phyloP scores from a whole-genome alignment of 30 jellyfish, hydroid and myxozoan species.

The Cassiopea xamachana region DNA sequence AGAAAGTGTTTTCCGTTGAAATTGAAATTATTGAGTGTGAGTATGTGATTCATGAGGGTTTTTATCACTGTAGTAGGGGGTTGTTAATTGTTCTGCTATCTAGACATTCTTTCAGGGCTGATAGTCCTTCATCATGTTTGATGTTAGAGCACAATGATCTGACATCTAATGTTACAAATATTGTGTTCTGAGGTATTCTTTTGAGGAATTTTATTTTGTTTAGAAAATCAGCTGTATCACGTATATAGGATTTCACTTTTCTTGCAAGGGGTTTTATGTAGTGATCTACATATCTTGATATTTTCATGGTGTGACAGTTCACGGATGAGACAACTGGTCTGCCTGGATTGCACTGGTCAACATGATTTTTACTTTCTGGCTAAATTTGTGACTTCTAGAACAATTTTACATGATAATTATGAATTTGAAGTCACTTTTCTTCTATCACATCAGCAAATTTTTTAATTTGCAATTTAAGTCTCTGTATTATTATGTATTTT shows the following conservation, averaged over 20 bases:
- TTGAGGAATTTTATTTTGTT: background rate
- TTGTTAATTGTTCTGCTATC: background rate
- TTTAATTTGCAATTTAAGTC: too few species aligned
- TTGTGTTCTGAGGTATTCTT: slow-evolving; percentile 11
- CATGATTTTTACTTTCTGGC: too few species aligned
- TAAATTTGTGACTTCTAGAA: too few species aligned
- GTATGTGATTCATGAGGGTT: background rate
- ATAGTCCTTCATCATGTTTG: slow-evolving; percentile 7
- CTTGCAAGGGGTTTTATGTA: slow-evolving; percentile 8
- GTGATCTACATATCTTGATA: background rate
- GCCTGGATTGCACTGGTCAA: slow-evolving; percentile 43
- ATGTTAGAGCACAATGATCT: too few species aligned
- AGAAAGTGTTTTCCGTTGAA: background rate
- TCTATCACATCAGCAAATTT: too few species aligned
- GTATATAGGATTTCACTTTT: slow-evolving; percentile 3
- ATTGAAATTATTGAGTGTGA: too few species aligned
- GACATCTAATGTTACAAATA: slow-evolving; percentile 37
- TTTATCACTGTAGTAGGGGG: background rate
- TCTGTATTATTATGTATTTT: too few species aligned
- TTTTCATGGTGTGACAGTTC: background rate
- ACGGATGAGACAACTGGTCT: slow-evolving; percentile 24
- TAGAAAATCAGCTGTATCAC: slow-evolving; percentile 30
- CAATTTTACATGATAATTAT: too few species aligned
- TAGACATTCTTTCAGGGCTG: slow-evolving; percentile 2
- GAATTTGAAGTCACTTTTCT: too few species aligned